phyloP scores from a whole-genome alignment of 2,797 vertebrate species.

The Diceros bicornis region DNA sequence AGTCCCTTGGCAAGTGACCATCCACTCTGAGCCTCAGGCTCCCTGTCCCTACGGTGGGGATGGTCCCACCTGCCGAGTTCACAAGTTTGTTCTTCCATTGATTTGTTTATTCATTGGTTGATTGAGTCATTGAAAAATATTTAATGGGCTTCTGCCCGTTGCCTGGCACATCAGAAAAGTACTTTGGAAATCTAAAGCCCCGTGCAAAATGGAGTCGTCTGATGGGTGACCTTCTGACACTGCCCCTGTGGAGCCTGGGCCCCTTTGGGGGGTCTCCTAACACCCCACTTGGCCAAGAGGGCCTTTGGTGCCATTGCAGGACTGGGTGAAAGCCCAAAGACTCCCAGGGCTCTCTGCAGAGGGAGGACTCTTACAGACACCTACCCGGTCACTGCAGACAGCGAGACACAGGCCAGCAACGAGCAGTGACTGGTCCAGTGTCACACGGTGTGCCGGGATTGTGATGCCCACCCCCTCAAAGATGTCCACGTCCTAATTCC shows the following conservation, averaged over 20 bases:
- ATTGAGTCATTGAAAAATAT: not conserved
- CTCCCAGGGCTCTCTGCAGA: accelerated
- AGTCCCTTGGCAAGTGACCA: not conserved
- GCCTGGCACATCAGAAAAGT: not conserved
- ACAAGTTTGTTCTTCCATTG: not conserved
- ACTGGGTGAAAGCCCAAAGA: accelerated
- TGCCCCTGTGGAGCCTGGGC: not conserved
- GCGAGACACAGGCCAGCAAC: not conserved
- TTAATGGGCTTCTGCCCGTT: not conserved
- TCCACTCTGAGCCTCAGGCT: not conserved
- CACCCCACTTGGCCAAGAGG: not conserved
- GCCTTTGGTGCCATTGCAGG: not conserved
- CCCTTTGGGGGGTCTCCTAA: not conserved
- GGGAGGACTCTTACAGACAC: not conserved
- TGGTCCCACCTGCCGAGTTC: accelerated
- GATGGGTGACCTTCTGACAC: not conserved
- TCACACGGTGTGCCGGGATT: accelerated
- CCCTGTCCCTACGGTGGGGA: not conserved
- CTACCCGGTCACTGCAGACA: not conserved
- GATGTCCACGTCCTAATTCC: not conserved
- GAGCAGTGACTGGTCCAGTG: not conserved
- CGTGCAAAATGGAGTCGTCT: not conserved
- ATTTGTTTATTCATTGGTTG: not conserved
- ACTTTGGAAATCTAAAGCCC: not conserved
- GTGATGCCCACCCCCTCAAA: too few species aligned